These are phyloP conservation scores for Pangasius macronema DNA, from an alignment of 2,797 vertebrate genomes.

Conservation along the genomic window DNA sequence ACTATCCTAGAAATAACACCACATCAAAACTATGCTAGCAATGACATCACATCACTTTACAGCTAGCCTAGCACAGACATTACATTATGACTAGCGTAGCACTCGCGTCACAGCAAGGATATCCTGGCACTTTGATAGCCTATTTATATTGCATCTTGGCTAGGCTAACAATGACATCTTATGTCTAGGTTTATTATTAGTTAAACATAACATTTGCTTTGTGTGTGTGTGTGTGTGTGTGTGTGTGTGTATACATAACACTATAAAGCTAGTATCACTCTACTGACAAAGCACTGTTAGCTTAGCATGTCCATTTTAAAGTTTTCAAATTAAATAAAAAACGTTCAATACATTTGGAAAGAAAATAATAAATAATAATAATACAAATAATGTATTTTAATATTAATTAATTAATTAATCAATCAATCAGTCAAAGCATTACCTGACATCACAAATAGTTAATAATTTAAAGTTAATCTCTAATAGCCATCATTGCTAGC, in stretches of 20 bases:
- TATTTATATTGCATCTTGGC: neutral
- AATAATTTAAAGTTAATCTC: neutral
- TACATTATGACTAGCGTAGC: neutral
- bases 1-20: too few relatives aligned
- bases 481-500: neutral
- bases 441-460: neutral
- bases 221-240: too few relatives aligned
- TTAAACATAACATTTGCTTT: too few relatives aligned
- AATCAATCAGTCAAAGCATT: neutral
- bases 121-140: neutral
- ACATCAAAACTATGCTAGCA: too few relatives aligned
- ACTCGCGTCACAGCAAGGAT: neutral
- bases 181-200: neutral
- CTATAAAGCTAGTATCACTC: too few relatives aligned
- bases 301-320: too few relatives aligned
- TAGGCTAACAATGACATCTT: neutral
- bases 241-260: too few relatives aligned
- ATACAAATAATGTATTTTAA: too few relatives aligned
- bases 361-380: neutral
- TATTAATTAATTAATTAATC: too few relatives aligned
- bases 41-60: neutral
- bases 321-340: too few relatives aligned
- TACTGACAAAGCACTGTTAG: too few relatives aligned
- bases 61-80: neutral
- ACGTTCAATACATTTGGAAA: too few relatives aligned